phyloP scores from a whole-genome alignment of 2,797 vertebrate species.

The Pipistrellus pipistrellus region DNA sequence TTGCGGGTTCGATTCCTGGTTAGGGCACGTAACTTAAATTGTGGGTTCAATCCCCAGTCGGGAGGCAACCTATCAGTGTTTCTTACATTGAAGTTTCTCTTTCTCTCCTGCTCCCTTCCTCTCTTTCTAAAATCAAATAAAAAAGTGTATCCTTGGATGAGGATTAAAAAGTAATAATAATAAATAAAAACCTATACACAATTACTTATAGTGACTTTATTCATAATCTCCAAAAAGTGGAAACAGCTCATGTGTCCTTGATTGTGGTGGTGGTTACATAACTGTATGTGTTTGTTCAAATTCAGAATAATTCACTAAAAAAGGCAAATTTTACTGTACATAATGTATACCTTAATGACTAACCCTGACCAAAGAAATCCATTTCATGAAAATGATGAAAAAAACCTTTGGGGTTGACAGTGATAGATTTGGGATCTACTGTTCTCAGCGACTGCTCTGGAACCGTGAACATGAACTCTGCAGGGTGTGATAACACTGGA shows the following conservation, averaged over 20 bases:
- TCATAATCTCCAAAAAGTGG: neutral
- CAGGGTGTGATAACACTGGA: neutral
- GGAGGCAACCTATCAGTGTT: neutral
- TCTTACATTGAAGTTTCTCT: neutral
- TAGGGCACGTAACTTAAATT: neutral
- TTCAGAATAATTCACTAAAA: neutral
- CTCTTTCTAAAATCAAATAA: neutral
- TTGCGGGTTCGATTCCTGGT: neutral
- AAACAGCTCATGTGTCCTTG: neutral
- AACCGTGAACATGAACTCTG: neutral
- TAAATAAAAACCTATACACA: neutral
- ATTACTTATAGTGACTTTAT: constrained; percentile 35
- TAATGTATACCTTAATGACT: neutral
- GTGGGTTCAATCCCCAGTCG: neutral
- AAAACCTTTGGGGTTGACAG: neutral
- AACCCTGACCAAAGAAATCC: neutral
- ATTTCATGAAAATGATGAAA: constrained; percentile 3
- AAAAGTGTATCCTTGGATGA: neutral
- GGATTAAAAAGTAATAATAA: neutral
- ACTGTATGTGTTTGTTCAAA: neutral
- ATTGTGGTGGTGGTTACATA: neutral
- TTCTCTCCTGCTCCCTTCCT: neutral
- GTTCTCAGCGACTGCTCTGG: neutral
- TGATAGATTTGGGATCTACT: neutral
- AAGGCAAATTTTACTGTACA: neutral